phyloP scores from a whole-genome alignment of 2,113 vertebrate genomes.

The Archilochus colubris region DNA sequence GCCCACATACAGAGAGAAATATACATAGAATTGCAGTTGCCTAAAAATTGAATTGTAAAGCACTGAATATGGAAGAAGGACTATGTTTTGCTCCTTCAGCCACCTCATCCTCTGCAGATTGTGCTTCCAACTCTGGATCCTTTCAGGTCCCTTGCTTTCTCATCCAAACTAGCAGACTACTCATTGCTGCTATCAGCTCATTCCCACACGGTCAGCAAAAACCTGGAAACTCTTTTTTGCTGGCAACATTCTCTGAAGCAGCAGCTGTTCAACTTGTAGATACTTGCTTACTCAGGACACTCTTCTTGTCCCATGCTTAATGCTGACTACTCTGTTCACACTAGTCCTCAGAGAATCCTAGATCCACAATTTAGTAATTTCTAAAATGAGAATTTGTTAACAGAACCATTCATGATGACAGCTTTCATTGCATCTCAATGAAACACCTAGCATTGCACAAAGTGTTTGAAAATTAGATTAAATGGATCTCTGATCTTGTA shows the following conservation, averaged over 20 bases:
- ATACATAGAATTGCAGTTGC: background rate
- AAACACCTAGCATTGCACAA: background rate
- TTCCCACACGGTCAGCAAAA: background rate
- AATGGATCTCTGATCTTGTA: slow-evolving; percentile 49
- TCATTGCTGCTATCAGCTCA: background rate
- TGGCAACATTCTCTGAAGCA: background rate
- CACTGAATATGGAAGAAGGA: background rate
- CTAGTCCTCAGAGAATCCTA: background rate
- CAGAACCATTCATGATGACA: background rate
- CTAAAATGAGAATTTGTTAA: slow-evolving; percentile 1
- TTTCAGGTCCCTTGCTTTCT: background rate
- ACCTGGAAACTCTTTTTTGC: background rate
- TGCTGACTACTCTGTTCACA: background rate
- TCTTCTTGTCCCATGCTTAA: background rate
- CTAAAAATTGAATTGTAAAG: background rate
- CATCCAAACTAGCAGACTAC: background rate
- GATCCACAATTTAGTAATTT: slow-evolving; percentile 37
- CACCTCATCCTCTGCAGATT: background rate
- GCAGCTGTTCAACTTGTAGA: background rate
- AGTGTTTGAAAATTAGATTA: slow-evolving; percentile 54
- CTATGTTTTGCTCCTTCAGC: background rate
- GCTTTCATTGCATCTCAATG: slow-evolving; percentile 7
- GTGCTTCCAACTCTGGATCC: background rate
- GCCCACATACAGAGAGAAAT: too few species aligned
- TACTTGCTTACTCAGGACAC: background rate